Evolutionary conservation across 2,797 vertebrate genomes (phyloP).

Genomic region (Atherinosoma microstoma): DNA sequence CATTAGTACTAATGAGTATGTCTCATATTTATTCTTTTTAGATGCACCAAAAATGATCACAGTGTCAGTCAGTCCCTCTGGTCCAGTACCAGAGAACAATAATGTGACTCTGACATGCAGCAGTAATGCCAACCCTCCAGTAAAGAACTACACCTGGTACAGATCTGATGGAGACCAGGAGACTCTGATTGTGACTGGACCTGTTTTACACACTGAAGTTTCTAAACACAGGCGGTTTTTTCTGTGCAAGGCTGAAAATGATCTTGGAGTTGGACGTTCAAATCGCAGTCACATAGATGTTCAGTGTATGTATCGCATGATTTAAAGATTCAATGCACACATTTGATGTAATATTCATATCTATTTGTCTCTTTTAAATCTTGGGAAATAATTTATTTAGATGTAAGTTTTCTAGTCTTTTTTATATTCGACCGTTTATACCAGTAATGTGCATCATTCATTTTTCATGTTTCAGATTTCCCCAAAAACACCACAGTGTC

Average conservation of each 20-base stretch:
- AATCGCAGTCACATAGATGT: constrained; percentile 4
- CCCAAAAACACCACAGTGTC: constrained; percentile 6
- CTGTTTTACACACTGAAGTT: background rate
- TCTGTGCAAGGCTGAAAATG: constrained; percentile 22
- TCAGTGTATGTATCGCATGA: background rate
- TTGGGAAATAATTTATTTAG: no score
- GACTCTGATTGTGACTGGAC: background rate
- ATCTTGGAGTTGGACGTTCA: background rate
- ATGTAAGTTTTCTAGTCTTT: no score
- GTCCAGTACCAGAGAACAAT: no score
- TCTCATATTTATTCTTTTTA: no score
- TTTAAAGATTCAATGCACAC: no score
- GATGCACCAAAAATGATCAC: no score
- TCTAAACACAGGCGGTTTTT: fast-evolving
- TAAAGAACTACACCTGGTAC: constrained; percentile 20
- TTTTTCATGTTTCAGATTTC: constrained; percentile 7
- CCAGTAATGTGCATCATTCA: no score
- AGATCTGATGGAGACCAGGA: background rate
- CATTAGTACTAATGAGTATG: no score
- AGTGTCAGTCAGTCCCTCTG: no score
- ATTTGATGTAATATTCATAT: no score
- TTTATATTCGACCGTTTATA: no score
- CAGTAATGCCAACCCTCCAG: constrained; percentile 26
- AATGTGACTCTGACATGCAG: constrained; percentile 28
- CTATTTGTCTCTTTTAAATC: no score